phyloP scores from a whole-genome alignment of 2,797 vertebrate species.

The Gephyroberyx darwinii region DNA sequence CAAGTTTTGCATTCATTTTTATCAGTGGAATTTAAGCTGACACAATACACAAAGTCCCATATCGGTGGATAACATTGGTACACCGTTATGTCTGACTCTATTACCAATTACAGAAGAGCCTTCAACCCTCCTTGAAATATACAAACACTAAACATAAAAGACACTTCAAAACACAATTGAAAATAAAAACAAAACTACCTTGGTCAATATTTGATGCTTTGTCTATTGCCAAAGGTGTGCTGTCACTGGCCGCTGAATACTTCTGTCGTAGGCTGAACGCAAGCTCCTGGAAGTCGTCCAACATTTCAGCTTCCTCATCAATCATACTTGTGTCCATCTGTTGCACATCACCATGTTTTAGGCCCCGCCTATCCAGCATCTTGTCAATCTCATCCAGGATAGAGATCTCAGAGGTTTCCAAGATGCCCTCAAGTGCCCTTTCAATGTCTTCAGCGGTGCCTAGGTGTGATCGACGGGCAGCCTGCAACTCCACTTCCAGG shows the following conservation, averaged over 20 bases:
- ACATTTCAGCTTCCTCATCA: conserved; percentile 86
- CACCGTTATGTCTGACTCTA: not conserved
- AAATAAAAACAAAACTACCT: conserved; percentile 73
- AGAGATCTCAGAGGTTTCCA: conserved; percentile 85
- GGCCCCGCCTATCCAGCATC: conserved; percentile 81
- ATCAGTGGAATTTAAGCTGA: conserved; percentile 11
- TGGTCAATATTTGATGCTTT: conserved; percentile 24
- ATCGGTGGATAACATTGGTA: not conserved
- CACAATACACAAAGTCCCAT: conserved; percentile 8
- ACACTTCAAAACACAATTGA: not conserved
- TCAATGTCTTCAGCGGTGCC: conserved; percentile 79
- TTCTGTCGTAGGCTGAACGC: conserved; percentile 89
- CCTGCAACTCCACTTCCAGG: conserved; percentile 84
- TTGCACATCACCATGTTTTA: conserved; percentile 59
- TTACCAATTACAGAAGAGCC: not conserved
- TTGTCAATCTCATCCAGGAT: conserved; percentile 88
- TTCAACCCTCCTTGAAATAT: not conserved
- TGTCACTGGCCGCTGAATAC: conserved; percentile 82
- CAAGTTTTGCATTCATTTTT: not conserved
- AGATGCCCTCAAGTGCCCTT: conserved; percentile 84
- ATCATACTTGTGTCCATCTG: conserved; percentile 70
- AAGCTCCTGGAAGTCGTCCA: conserved; percentile 93
- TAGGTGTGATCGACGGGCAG: conserved; percentile 66
- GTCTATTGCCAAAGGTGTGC: conserved; percentile 70
- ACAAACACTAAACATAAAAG: not conserved